These are phyloP conservation scores for Tichodroma muraria DNA, from an alignment of 2,113 vertebrate genomes.

Conservation along the genomic window DNA sequence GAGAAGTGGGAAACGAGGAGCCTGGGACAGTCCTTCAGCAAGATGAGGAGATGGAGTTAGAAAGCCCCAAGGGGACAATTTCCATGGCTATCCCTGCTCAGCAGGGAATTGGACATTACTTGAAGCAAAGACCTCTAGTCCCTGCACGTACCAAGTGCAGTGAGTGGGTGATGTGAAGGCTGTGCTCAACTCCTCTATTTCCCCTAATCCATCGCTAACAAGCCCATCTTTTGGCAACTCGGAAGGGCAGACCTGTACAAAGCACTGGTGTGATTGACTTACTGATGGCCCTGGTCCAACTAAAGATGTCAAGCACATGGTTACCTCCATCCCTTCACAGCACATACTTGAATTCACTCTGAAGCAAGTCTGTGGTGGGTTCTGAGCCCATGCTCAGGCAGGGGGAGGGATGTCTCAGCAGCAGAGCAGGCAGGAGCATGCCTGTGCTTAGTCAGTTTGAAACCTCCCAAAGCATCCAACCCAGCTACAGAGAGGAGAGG, in stretches of 20 bases:
- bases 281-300: not conserved
- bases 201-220: not conserved
- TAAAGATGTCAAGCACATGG: not conserved
- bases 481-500: not conserved
- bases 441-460: not conserved
- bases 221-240: not conserved
- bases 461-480: not conserved
- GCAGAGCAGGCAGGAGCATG: not conserved
- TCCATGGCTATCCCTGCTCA: not conserved
- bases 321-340: not conserved
- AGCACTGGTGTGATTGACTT: not conserved
- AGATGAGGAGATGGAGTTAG: not conserved
- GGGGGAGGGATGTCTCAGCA: not conserved
- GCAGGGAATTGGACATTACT: not conserved
- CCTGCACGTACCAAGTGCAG: not conserved
- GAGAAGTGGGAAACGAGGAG: not conserved
- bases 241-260: not conserved
- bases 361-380: not conserved
- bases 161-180: not conserved
- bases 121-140: not conserved
- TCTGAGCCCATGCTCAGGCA: not conserved
- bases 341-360: not conserved
- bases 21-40: not conserved
- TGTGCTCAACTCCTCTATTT: not conserved
- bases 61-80: not conserved